Evolutionary conservation across 2,797 vertebrate species (phyloP), one percentile per base, ranked within the genome.

Genomic region (Anguilla pacifica): DNA sequence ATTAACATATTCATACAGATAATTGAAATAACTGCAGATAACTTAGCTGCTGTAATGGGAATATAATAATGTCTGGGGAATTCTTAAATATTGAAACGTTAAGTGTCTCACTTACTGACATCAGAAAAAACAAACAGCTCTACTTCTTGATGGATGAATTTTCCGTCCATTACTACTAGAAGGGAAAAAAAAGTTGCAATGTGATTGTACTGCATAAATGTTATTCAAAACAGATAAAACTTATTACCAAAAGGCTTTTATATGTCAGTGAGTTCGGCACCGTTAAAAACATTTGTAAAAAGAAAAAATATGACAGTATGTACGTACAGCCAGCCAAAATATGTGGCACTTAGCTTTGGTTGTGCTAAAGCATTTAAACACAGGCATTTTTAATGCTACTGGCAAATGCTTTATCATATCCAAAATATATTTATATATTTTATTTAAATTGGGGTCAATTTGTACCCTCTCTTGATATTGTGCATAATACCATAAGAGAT

Each of bases 1-100:
- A 94, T 96, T 94, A 92, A 92, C 93, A 95, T 95, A 93, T 94
- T 93, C 92, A 91, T 93, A 90, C 90, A 86, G 91, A 94, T 96
- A 94, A 95, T 94, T 94, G 91, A 93, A 93, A 94, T 92, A 93
- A 93, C 92, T 90, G 91, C 93, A 92, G 94, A 94, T 93, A 94
- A 92, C 84, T 74, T 94, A 39, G 43, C 43, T 90, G 93, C 93
- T 57, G 74, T 89, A 79, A 84, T 88, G 72, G 59, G 67, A 89
- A 51, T 87, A 83, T 46, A 72, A 19, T 61, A 55, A 82, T 90
- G 91, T 93, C 93, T 94, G 94, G 93, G 92, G 91, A 93, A 93
- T 88, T 88, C 51, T 0, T 87, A 89, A 67, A 93, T 91, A 89
- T 90, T 89, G 87, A 89, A 79, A 46, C 64, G 88, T 88, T 85